Conservation (phyloP, 2,797 vertebrate genomes). For the Silurus aristotelis region DNA sequence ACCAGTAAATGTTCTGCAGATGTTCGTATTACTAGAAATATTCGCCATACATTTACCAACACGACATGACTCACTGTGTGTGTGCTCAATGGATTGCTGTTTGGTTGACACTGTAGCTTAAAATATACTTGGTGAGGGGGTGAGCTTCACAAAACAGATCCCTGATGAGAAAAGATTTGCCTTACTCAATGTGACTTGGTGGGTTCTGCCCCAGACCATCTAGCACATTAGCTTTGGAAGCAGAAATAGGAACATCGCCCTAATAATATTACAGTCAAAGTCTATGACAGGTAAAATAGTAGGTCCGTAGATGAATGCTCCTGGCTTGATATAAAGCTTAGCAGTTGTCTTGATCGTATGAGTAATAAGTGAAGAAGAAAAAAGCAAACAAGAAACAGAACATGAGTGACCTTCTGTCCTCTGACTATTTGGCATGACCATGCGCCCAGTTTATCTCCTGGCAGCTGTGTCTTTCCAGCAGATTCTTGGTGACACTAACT, state of each 20-base stretch:
- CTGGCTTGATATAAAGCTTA: background rate
- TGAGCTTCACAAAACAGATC: slow-evolving; percentile 50
- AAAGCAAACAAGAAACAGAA: slow-evolving; percentile 53
- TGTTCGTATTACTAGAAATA: slow-evolving; percentile 32
- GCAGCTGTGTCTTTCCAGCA: slow-evolving; percentile 81
- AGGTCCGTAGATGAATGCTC: background rate
- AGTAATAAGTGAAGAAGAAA: background rate
- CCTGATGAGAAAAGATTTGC: slow-evolving; percentile 46
- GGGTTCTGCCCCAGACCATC: slow-evolving; percentile 43
- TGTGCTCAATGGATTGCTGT: slow-evolving; percentile 51
- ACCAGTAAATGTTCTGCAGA: slow-evolving; percentile 6
- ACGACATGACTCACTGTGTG: slow-evolving; percentile 47
- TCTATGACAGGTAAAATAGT: background rate
- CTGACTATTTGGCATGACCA: slow-evolving; percentile 69
- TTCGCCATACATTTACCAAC: slow-evolving; percentile 38
- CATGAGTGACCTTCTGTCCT: slow-evolving; percentile 73
- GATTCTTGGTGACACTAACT: slow-evolving; percentile 79
- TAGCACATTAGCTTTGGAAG: slow-evolving; percentile 13
- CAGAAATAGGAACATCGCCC: slow-evolving; percentile 14
- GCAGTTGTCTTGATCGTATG: too few relatives aligned
- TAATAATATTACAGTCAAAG: background rate
- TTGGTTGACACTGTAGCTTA: slow-evolving; percentile 57
- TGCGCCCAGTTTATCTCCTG: slow-evolving; percentile 79
- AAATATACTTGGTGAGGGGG: slow-evolving; percentile 59
- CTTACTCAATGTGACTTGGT: slow-evolving; percentile 52